Evolutionary conservation across 2,888 invertebrate genomes (phyloP).

Genomic region (Clistopyga incitator): DNA sequence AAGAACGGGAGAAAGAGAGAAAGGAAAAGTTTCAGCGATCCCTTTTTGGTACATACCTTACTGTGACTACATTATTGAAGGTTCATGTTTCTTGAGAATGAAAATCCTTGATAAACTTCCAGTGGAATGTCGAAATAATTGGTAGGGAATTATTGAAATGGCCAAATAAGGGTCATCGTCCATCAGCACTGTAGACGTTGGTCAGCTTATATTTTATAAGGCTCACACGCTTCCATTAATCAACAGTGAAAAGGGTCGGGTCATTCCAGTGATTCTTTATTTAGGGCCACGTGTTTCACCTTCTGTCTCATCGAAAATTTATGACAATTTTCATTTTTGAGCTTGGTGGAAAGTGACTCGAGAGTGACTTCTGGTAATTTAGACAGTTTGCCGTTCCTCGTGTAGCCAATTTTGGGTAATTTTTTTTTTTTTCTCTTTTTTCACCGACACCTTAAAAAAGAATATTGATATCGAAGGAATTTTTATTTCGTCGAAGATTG

Average conservation of each 20-base stretch:
- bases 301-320: background rate
- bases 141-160: too few species aligned
- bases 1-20: too few species aligned
- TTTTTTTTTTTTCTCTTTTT: background rate
- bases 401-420: background rate
- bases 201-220: background rate
- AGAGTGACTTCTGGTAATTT: too few species aligned
- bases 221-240: conserved; percentile 39
- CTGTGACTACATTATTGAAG: background rate
- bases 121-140: too few species aligned
- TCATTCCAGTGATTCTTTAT: background rate
- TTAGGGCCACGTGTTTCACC: background rate
- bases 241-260: background rate
- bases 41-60: background rate
- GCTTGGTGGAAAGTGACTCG: background rate
- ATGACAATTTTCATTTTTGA: background rate
- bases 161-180: too few species aligned
- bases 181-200: background rate
- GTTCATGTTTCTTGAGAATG: too few species aligned
- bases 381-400: background rate
- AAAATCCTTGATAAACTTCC: too few species aligned
- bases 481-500: conserved; percentile 3
- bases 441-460: background rate
- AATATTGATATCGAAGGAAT: background rate
- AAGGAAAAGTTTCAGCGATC: background rate